Evolutionary conservation across 37 sponge, comb jelly and placozoan genomes (phyloP), one percentile per base, ranked within the genome.

Genomic region (Crambe crambe): DNA sequence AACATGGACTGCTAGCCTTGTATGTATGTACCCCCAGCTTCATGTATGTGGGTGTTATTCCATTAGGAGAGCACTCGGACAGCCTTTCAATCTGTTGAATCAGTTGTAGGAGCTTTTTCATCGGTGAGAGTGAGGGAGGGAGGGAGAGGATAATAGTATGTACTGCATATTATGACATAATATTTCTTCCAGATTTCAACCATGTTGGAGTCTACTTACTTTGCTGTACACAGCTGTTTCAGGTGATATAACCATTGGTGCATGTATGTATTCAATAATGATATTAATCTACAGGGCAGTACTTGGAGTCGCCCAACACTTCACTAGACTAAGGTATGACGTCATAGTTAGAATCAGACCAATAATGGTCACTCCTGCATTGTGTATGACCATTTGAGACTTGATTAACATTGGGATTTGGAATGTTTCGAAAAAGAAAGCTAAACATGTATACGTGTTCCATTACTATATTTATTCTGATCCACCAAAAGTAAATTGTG

Each of bases 161-260:
- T 34, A 30, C 31, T 9, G 15, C 35, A 12, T 34, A 47, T 65
- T 32, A n/a, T n/a, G n/a, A n/a, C n/a, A n/a, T n/a, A n/a, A n/a
- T n/a, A n/a, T n/a, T 26, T 3, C 30, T 5, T 68, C 6, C 38
- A 82, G 83, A 73, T 90, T 1, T 63, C 86, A 0, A 82, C 85
- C 78, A 82, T 90, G 83, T 38, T 91, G 54, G 91, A 91, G 69
- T 91, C 91, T 32, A 91, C 91, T 21, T 91, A 91, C 71, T 56
- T 91, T 58, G 91, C 91, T 29, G 85, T 91, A 15, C 91, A 91
- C 56, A 91, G 87, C 40, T 86, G 91, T 65, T 91, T 91, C 74
- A 71, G 85, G 82, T 82, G 10, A 65, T 3, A 34, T 5, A 3
- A 34, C 2, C 32, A 29, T 18, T 8, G 61, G n/a, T 5, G 61